Conservation (phyloP, 2,113 vertebrate species). For the Dromiciops gliroides region DNA sequence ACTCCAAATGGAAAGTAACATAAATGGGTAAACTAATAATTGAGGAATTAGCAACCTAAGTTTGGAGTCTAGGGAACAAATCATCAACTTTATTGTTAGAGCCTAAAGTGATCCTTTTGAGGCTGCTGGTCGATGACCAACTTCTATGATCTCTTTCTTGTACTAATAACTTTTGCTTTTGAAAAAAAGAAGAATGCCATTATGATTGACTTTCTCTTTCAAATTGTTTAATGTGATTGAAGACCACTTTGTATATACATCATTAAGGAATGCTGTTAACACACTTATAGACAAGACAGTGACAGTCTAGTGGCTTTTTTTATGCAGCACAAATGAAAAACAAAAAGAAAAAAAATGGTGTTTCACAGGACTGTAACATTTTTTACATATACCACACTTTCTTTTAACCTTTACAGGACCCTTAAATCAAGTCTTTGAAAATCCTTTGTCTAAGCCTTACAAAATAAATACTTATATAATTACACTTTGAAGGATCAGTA, state of each 20-base stretch:
- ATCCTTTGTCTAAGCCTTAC: conserved; percentile 85
- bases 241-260: conserved; percentile 86
- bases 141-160: not conserved
- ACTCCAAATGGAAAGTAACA: not conserved
- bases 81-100: conserved; percentile 3
- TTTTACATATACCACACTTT: conserved; percentile 78
- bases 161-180: conserved; percentile 3
- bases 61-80: conserved; percentile 25
- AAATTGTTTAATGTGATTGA: conserved; percentile 79
- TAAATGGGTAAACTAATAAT: not conserved
- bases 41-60: not conserved
- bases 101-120: conserved; percentile 44
- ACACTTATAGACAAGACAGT: conserved; percentile 85
- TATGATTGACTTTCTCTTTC: conserved; percentile 87
- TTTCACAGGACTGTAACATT: conserved; percentile 83
- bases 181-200: conserved; percentile 57
- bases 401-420: conserved; percentile 75
- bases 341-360: conserved; percentile 72
- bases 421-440: conserved; percentile 81
- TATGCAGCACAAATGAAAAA: conserved; percentile 84
- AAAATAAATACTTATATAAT: conserved; percentile 84
- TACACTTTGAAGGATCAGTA: conserved; percentile 80
- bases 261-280: conserved; percentile 83
- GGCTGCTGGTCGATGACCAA: conserved; percentile 9
- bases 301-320: conserved; percentile 86